These are phyloP conservation scores for Pseudomyrmex concolor DNA, from an alignment of 1,140 invertebrate genomes.

Conservation along the genomic window DNA sequence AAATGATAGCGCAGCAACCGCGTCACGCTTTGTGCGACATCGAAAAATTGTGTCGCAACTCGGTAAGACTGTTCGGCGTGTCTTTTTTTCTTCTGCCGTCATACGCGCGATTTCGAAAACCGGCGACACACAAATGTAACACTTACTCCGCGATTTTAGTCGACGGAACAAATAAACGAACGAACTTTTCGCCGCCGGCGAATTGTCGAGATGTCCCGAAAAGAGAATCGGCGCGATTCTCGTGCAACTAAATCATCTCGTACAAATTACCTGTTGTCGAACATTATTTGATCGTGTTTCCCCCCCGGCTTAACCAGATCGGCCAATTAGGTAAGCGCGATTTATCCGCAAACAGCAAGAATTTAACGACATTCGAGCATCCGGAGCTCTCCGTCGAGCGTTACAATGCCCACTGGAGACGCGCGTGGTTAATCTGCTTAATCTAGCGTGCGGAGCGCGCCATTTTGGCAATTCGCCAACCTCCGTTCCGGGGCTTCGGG, in stretches of 20 bases:
- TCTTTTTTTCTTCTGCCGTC: not conserved
- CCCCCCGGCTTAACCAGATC: slow-evolving; percentile 45
- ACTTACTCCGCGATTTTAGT: not conserved
- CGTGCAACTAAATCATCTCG: not conserved
- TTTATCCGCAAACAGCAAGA: slow-evolving; percentile 55
- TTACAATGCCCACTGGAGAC: slow-evolving; percentile 56
- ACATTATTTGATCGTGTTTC: slow-evolving; percentile 29
- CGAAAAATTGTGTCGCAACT: slow-evolving; percentile 30
- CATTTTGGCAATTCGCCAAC: slow-evolving; percentile 61
- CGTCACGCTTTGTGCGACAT: not conserved
- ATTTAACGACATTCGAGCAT: slow-evolving; percentile 46
- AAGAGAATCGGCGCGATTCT: not conserved
- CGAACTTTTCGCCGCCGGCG: no score
- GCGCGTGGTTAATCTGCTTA: slow-evolving; percentile 64
- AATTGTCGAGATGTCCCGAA: no score
- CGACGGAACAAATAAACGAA: not conserved
- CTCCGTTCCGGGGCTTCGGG: not conserved
- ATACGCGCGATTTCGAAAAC: slow-evolving; percentile 1
- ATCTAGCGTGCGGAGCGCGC: slow-evolving; percentile 55
- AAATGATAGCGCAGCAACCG: slow-evolving; percentile 1
- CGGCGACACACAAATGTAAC: not conserved
- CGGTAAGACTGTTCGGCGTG: not conserved
- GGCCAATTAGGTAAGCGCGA: slow-evolving; percentile 50
- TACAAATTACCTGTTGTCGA: slow-evolving; percentile 5
- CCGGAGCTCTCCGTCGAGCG: not conserved